A percentile compares a stretch with the other conserved stretches of the same genome.
Conservation (phyloP, 2,113 vertebrate genomes). For the Erythrocercus mccallii region DNA sequence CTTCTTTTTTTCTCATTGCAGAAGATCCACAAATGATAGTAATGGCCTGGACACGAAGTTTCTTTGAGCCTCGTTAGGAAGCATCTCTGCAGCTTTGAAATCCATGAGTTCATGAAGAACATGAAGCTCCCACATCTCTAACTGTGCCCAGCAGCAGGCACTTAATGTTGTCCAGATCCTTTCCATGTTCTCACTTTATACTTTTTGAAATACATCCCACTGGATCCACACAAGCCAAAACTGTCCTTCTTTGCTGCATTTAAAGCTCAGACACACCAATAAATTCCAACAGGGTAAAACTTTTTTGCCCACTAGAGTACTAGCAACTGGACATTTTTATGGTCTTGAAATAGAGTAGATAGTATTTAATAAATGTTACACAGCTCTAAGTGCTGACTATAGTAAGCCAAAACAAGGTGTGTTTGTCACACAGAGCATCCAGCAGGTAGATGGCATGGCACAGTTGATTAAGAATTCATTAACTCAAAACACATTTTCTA, state of each 20-base stretch:
- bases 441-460: not conserved
- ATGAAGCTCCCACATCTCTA: not conserved
- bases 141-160: not conserved
- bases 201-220: not conserved
- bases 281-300: not conserved
- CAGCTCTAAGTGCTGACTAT: not conserved
- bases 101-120: not conserved
- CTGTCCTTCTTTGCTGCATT: not conserved
- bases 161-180: not conserved
- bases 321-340: not conserved
- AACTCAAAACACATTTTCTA: not conserved
- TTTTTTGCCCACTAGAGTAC: not conserved
- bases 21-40: not conserved
- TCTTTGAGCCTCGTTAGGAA: not conserved
- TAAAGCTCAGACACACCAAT: not conserved
- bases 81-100: not conserved
- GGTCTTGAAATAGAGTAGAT: not conserved
- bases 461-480: not conserved
- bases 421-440: not conserved
- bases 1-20: not conserved
- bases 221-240: not conserved
- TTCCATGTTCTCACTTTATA: not conserved
- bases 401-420: not conserved
- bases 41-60: not conserved
- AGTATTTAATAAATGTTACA: not conserved